phyloP scores from a whole-genome alignment of 1,140 invertebrate species.

The Ylistrum balloti region DNA sequence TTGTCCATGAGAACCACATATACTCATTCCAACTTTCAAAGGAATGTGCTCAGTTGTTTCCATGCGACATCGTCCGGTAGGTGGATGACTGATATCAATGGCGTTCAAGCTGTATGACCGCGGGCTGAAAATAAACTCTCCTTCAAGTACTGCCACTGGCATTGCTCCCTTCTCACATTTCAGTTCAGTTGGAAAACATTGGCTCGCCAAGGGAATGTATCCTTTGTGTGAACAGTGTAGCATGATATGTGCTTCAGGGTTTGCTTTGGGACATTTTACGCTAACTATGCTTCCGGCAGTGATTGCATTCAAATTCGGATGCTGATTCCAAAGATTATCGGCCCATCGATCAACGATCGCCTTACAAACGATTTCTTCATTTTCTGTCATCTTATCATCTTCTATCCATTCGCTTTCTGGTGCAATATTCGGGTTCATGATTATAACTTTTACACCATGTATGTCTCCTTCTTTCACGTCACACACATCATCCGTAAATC shows the following conservation, averaged over 20 bases:
- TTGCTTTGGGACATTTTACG: background rate
- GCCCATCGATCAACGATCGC: background rate
- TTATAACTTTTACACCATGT: background rate
- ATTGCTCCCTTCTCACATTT: background rate
- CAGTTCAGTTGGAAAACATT: background rate
- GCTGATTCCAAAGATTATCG: background rate
- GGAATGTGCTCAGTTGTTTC: background rate
- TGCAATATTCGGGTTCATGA: background rate
- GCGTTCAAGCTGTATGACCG: background rate
- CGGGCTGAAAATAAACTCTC: background rate
- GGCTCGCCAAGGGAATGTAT: background rate
- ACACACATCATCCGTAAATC: background rate
- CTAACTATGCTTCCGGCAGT: background rate
- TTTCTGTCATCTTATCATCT: background rate
- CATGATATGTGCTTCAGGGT: background rate
- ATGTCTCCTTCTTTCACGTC: background rate
- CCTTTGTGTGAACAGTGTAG: constrained; percentile 13
- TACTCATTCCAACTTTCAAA: background rate
- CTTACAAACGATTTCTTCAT: background rate
- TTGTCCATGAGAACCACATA: background rate
- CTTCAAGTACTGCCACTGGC: background rate
- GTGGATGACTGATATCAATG: background rate
- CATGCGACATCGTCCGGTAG: background rate
- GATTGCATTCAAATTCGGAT: background rate
- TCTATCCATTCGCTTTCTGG: background rate